Conservation (phyloP, 2,888 invertebrate species). For the Aelia acuminata region DNA sequence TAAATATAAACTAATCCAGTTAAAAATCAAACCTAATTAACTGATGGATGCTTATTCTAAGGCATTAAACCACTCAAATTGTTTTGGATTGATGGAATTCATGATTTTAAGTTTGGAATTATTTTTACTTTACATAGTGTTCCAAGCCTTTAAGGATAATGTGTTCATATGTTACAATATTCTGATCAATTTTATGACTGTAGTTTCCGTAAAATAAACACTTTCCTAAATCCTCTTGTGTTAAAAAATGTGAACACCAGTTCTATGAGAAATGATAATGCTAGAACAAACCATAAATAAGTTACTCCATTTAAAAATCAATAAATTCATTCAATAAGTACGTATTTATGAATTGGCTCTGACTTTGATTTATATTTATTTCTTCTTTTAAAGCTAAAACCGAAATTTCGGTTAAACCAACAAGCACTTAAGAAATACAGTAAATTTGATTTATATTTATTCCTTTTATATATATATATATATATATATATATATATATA, state of each 20-base stretch:
- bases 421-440: too few species aligned
- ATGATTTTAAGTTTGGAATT: neutral
- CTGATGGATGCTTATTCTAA: neutral
- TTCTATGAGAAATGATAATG: neutral
- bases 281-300: conserved; percentile 1
- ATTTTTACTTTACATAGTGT: neutral
- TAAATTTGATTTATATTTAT: too few species aligned
- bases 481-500: too few species aligned
- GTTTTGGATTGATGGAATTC: neutral
- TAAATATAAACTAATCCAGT: neutral
- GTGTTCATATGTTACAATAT: neutral
- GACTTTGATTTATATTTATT: neutral
- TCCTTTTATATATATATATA: too few species aligned
- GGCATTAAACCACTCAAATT: neutral
- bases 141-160: neutral
- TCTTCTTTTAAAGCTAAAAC: too few species aligned
- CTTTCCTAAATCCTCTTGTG: neutral
- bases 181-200: neutral
- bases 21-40: neutral
- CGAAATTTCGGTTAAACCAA: neutral
- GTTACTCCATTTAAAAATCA: neutral
- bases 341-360: neutral
- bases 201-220: neutral
- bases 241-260: neutral
- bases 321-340: neutral